Percentiles rank a stretch among this genome's conserved stretches.
Conservation (phyloP, 2,113 vertebrate species). For the Podarcis muralis region DNA sequence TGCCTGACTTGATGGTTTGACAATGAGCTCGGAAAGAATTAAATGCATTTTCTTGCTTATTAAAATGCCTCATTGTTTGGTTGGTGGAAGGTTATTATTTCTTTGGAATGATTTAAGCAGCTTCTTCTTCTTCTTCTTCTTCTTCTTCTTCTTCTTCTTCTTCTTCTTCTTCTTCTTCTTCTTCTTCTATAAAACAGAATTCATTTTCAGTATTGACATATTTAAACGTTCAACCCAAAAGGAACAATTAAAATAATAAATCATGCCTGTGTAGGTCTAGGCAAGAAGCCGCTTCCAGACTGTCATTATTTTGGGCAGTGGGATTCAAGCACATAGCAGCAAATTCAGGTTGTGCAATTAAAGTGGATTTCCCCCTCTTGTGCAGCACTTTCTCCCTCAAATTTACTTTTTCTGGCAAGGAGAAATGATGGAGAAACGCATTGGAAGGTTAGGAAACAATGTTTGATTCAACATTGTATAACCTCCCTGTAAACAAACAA, state of each 20-base stretch:
- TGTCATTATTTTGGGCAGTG: too few relatives aligned
- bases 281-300: background rate
- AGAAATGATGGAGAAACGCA: too few relatives aligned
- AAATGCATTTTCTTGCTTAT: constrained; percentile 7
- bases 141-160: background rate
- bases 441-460: too few relatives aligned
- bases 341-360: too few relatives aligned
- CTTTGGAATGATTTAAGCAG: background rate
- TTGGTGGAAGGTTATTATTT: constrained; percentile 22
- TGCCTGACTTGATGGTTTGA: constrained; percentile 31
- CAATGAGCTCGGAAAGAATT: constrained; percentile 1
- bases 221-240: background rate
- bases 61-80: constrained; percentile 16
- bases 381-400: too few relatives aligned
- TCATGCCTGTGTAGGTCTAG: background rate
- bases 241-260: background rate
- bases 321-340: too few relatives aligned
- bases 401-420: too few relatives aligned
- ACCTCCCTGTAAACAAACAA: too few relatives aligned
- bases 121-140: background rate
- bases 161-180: background rate
- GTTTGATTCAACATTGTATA: too few relatives aligned
- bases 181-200: constrained; percentile 11
- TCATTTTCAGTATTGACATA: background rate
- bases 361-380: too few relatives aligned